Base-by-base conservation (phyloP, 2,888 invertebrate genomes). In the Bombyx huttoni region DNA sequence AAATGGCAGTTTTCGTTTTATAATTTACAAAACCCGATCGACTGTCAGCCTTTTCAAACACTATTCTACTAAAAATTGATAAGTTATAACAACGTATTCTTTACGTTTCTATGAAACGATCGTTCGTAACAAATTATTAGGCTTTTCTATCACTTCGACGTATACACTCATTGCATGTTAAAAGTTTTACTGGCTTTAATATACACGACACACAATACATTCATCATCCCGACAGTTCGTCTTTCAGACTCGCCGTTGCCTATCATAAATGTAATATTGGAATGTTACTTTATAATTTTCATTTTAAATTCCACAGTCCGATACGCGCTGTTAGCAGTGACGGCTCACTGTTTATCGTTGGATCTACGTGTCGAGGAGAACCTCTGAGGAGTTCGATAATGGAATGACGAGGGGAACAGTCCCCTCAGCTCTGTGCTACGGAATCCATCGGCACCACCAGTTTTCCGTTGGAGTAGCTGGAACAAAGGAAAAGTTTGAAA, bases 401-500 rank as follows among this genome's bases (percentile, higher is more conserved):
- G 75, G 78, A 70, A 78, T 82, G 68, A 65, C 66, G 73, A 78
- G 81, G 75, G 75, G 75, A 63, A 57, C 60, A 55, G 65, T 70
- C 79, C 81, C 83, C 84, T 89, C 86, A 84, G 79, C 85, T 87
- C 73, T 85, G 81, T 74, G 89, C 82, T 86, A 89, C 75, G 89
- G 89, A 79, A 89, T 88, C 89, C 89, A 89, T 56, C 82, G 88
- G 89, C 89, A 89, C 89, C 89, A 89, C 89, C 88, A 89, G 71
- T 87, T 89, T 87, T 89, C 89, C 84, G 81, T 88, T 84, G 77
- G 89, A 85, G 87, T 85, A 85, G 81, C 89, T 89, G 78, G 51
- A 89, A 89, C 83, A 84, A 87, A 65, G 57, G 53, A 71, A 72
- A 68, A 63, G 56, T 55, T 54, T 55, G n/a, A 53, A 64, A 62